Conservation (phyloP, 1,140 invertebrate genomes). For the Odontomachus brunneus region DNA sequence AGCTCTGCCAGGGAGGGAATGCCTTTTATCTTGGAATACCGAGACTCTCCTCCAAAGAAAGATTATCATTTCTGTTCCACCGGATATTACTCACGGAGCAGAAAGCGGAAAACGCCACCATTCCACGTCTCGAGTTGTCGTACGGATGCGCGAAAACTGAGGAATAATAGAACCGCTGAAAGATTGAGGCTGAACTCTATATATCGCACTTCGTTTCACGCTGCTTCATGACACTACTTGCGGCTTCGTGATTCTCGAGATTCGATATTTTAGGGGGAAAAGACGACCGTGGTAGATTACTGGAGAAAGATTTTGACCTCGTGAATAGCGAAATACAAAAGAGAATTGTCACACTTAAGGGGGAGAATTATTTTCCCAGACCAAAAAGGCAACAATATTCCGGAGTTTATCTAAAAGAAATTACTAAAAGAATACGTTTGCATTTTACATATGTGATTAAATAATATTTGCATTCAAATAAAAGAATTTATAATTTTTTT, state of each 20-base stretch:
- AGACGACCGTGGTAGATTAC: not conserved
- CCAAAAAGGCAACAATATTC: too few relatives aligned
- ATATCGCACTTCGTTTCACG: not conserved
- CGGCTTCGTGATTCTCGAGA: conserved; percentile 5
- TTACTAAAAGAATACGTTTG: too few relatives aligned
- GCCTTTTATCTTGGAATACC: conserved; percentile 27
- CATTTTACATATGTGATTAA: too few relatives aligned
- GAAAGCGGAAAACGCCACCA: not conserved
- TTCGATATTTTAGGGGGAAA: not conserved
- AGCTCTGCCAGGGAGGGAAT: conserved; percentile 1
- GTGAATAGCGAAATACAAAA: not conserved
- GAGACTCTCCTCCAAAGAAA: conserved; percentile 19
- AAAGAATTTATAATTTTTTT: too few relatives aligned
- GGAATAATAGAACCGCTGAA: conserved; percentile 38
- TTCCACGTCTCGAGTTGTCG: conserved; percentile 25
- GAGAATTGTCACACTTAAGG: too few relatives aligned
- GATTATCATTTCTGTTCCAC: conserved; percentile 40
- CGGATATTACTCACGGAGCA: conserved; percentile 40
- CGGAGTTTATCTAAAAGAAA: too few relatives aligned
- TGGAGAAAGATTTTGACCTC: not conserved
- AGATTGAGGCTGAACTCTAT: conserved; percentile 1
- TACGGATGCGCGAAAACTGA: conserved; percentile 21
- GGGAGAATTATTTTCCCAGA: too few relatives aligned
- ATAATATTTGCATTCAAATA: too few relatives aligned
- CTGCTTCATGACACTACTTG: conserved; percentile 20